Percentiles rank a stretch among this genome's conserved stretches.
Conservation (phyloP, 1,140 invertebrate genomes). For the Triops cancriformis region DNA sequence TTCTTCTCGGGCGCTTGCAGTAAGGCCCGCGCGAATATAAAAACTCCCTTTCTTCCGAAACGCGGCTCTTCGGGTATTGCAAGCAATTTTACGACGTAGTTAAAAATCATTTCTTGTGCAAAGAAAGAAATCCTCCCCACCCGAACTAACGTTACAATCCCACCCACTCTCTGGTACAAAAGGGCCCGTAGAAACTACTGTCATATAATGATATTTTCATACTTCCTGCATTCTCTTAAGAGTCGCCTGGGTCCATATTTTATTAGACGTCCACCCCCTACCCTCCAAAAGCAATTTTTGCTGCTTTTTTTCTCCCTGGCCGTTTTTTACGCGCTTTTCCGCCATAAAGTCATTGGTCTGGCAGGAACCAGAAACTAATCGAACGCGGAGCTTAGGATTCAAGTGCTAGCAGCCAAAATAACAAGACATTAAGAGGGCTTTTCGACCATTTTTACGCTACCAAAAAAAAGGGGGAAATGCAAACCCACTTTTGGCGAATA, state of each 20-base stretch:
- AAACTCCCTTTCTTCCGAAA: background rate
- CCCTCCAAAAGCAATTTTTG: background rate
- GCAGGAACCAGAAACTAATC: background rate
- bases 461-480: too few species aligned
- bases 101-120: background rate
- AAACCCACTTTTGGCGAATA: too few species aligned
- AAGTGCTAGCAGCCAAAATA: background rate
- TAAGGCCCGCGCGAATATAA: background rate
- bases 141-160: too few species aligned
- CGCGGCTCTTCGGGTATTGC: background rate
- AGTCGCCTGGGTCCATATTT: background rate
- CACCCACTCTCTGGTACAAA: too few species aligned
- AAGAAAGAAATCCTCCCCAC: background rate
- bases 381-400: background rate
- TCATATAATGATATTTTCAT: slow-evolving; percentile 10
- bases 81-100: background rate
- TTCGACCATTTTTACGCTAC: too few species aligned
- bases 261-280: background rate
- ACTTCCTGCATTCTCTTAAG: background rate
- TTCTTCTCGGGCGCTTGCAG: background rate
- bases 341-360: background rate
- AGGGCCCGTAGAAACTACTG: too few species aligned
- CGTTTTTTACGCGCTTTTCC: background rate
- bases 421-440: too few species aligned
- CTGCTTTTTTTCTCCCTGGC: background rate